Conservation (phyloP, 2,113 vertebrate species). For the Myotis lucifugus region DNA sequence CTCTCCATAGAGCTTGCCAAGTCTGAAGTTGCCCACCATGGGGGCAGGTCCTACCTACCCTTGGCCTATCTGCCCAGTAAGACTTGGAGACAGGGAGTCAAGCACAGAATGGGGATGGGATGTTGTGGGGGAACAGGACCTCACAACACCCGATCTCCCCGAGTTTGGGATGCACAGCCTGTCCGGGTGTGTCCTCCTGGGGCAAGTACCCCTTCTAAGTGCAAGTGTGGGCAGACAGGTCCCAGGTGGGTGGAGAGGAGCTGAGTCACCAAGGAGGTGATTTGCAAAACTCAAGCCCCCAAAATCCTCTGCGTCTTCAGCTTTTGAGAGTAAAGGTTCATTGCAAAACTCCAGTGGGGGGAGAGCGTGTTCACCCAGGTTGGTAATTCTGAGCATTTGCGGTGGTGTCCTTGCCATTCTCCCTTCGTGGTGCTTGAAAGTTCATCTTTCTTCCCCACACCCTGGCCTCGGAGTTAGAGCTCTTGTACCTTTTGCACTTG, state of each 20-base stretch:
- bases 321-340: constrained; percentile 45
- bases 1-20: neutral
- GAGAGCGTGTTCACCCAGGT: neutral
- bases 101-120: neutral
- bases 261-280: constrained; percentile 64
- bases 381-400: neutral
- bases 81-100: neutral
- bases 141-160: neutral
- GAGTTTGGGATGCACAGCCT: neutral
- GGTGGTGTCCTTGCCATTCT: neutral
- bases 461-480: neutral
- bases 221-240: constrained; percentile 44
- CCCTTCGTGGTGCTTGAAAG: neutral
- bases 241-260: constrained; percentile 16
- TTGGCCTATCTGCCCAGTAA: accelerated
- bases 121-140: neutral
- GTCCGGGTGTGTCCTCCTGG: constrained; percentile 36
- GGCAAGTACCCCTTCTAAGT: constrained; percentile 29
- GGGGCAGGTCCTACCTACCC: neutral
- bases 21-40: neutral
- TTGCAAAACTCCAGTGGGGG: neutral
- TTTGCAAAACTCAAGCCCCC: constrained; percentile 50
- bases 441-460: neutral
- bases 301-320: neutral
- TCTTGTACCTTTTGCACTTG: neutral